Evolutionary conservation across 2,888 invertebrate species (phyloP).

Genomic region (Molanna angustata): DNA sequence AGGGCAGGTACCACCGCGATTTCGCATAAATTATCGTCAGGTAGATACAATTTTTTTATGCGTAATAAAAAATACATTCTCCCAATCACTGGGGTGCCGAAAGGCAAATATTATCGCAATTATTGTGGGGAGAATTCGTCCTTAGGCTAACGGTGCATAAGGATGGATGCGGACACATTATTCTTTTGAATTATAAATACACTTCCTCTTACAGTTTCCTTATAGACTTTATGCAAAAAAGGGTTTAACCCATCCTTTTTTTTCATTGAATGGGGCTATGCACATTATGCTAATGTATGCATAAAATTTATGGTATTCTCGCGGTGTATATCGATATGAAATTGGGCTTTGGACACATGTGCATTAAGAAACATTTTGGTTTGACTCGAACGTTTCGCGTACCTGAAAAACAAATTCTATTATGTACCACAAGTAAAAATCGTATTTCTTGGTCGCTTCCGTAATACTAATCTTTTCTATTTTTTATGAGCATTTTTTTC

Average conservation of each 20-base stretch:
- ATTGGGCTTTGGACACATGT: conserved; percentile 10
- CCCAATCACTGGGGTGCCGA: conserved; percentile 26
- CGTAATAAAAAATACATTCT: conserved; percentile 27
- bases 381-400: neutral
- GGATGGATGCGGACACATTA: conserved; percentile 23
- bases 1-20: conserved; percentile 59
- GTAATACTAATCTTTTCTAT: conserved; percentile 25
- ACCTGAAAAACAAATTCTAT: neutral
- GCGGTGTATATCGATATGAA: conserved; percentile 27
- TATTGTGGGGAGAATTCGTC: conserved; percentile 22
- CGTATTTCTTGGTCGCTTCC: conserved; percentile 29
- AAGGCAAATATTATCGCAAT: conserved; percentile 28
- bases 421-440: conserved; percentile 19
- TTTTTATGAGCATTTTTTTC: conserved; percentile 31
- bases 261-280: conserved; percentile 58
- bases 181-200: conserved; percentile 22
- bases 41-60: conserved; percentile 47
- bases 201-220: conserved; percentile 41
- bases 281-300: conserved; percentile 59
- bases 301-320: conserved; percentile 50
- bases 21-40: conserved; percentile 60
- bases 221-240: conserved; percentile 58
- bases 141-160: conserved; percentile 26
- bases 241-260: conserved; percentile 57
- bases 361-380: conserved; percentile 16